Evolutionary conservation across 2,888 invertebrate species (phyloP).

Genomic region (Drosophila hamatofila): DNA sequence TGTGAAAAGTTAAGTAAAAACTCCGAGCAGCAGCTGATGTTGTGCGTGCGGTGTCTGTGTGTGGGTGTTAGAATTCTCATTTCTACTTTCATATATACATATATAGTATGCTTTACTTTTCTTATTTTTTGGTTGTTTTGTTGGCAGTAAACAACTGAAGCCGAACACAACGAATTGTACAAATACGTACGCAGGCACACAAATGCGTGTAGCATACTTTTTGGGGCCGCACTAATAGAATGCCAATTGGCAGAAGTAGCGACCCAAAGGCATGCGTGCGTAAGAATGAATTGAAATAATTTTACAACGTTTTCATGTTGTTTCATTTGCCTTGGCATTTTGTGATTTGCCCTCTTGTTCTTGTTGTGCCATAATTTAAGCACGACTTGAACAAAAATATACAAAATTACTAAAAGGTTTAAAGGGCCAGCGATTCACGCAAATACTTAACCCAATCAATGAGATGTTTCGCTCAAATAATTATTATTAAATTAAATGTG

Average conservation of each 20-base stretch:
- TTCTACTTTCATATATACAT: constrained; percentile 12
- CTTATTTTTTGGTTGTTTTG: constrained; percentile 15
- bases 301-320: constrained; percentile 75
- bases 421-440: not conserved
- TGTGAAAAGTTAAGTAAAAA: constrained; percentile 26
- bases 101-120: constrained; percentile 8
- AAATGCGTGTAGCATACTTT: constrained; percentile 33
- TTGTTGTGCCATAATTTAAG: constrained; percentile 64
- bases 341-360: constrained; percentile 9
- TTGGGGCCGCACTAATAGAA: constrained; percentile 37
- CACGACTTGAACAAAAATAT: constrained; percentile 42
- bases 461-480: not conserved
- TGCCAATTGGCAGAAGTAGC: constrained; percentile 3
- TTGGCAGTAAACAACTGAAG: constrained; percentile 54
- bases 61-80: constrained; percentile 20
- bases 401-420: constrained; percentile 52
- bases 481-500: not conserved
- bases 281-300: constrained; percentile 77
- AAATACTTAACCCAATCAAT: not conserved
- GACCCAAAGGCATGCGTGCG: constrained; percentile 61
- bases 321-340: constrained; percentile 58
- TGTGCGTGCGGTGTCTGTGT: constrained; percentile 21
- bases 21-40: constrained; percentile 35
- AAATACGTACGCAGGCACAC: constrained; percentile 18
- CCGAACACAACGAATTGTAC: constrained; percentile 36